A percentile compares a stretch with the other conserved stretches of the same genome.
These are phyloP conservation scores for Eciton burchellii DNA, from an alignment of 1,140 invertebrate genomes.

Conservation along the genomic window DNA sequence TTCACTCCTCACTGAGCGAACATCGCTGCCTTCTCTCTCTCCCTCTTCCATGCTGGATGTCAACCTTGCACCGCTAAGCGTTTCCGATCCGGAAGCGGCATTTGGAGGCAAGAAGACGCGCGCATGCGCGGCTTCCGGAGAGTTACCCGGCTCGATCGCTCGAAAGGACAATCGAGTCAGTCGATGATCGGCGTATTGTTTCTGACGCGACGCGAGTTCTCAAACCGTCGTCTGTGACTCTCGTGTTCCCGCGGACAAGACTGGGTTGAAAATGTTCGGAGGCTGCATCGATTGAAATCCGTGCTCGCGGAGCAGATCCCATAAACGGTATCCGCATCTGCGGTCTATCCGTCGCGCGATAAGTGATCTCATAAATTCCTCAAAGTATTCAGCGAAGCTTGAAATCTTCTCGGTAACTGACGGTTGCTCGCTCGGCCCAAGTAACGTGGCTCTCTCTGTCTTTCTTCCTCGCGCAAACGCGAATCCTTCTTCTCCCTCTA, in stretches of 20 bases:
- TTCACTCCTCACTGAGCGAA: too few species aligned
- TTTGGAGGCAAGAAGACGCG: neutral
- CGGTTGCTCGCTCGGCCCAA: neutral
- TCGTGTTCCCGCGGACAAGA: neutral
- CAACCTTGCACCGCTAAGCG: too few species aligned
- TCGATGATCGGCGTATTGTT: constrained; percentile 8
- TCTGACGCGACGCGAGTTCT: neutral
- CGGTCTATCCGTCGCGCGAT: neutral
- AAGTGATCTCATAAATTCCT: constrained; percentile 13
- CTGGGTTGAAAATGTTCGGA: neutral
- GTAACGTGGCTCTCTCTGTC: constrained; percentile 3
- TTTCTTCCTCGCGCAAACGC: too few species aligned
- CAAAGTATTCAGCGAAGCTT: constrained; percentile 61
- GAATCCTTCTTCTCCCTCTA: neutral
- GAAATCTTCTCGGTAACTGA: constrained; percentile 52
- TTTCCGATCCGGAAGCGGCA: neutral
- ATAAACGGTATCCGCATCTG: constrained; percentile 22
- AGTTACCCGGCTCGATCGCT: constrained; percentile 16
- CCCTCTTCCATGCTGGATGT: neutral
- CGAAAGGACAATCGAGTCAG: neutral
- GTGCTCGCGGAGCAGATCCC: neutral
- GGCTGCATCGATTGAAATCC: constrained; percentile 19
- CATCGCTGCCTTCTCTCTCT: neutral
- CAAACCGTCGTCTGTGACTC: neutral
- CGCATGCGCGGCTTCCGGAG: neutral